phyloP scores from a whole-genome alignment of 2,797 vertebrate genomes.

The Periophthalmus magnuspinnatus region DNA sequence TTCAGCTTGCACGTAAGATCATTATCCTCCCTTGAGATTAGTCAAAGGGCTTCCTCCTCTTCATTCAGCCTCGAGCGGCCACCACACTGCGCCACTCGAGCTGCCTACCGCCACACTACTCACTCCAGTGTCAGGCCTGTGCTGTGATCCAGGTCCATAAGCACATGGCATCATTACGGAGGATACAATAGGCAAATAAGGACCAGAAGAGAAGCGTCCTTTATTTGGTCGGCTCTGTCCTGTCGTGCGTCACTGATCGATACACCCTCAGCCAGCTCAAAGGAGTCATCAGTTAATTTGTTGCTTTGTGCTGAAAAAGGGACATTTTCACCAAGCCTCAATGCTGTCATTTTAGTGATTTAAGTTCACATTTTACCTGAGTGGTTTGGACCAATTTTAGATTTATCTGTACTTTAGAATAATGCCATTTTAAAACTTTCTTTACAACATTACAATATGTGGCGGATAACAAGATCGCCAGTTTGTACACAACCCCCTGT shows the following conservation, averaged over 20 bases:
- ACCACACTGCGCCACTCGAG: conserved; percentile 55
- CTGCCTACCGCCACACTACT: conserved; percentile 42
- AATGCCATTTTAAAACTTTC: not conserved
- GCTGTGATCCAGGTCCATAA: conserved; percentile 3
- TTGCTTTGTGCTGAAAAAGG: conserved; percentile 14
- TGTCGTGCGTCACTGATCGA: conserved; percentile 28
- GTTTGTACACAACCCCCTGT: not conserved
- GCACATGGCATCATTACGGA: conserved; percentile 1
- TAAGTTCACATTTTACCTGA: not conserved
- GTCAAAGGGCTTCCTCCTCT: conserved; percentile 66
- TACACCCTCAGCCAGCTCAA: conserved; percentile 17
- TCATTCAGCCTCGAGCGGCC: conserved; percentile 54
- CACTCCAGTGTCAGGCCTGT: conserved; percentile 6
- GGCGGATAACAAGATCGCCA: not conserved
- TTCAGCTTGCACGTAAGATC: conserved; percentile 50
- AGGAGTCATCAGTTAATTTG: conserved; percentile 27
- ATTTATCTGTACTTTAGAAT: too few relatives aligned
- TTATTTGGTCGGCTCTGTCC: conserved; percentile 17
- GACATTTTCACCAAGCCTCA: not conserved
- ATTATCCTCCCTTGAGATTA: conserved; percentile 58
- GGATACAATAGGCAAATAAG: not conserved
- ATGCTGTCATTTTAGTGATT: not conserved
- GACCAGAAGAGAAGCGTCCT: conserved; percentile 10
- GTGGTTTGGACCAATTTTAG: not conserved
- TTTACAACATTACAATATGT: not conserved